Conservation (phyloP, 2,113 vertebrate genomes). For the Tachysurus vachellii region DNA sequence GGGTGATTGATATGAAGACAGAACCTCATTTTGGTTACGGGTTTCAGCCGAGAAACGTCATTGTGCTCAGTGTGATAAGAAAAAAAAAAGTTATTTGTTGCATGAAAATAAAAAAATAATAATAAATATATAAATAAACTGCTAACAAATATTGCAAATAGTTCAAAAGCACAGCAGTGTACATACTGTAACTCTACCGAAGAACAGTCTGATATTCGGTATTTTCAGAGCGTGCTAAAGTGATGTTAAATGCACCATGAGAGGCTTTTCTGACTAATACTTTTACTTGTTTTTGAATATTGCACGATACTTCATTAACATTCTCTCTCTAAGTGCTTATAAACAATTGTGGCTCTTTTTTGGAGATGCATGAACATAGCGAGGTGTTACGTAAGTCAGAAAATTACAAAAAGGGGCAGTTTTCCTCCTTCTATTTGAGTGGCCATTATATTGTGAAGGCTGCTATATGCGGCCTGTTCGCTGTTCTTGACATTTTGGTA, state of each 20-base stretch:
- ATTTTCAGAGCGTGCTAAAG: background rate
- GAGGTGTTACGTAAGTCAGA: slow-evolving; percentile 18
- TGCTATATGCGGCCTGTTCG: background rate
- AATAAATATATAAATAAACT: too few species aligned
- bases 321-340: slow-evolving; percentile 14
- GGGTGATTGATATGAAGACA: background rate
- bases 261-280: slow-evolving; percentile 6
- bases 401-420: background rate
- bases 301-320: slow-evolving; percentile 22
- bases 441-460: slow-evolving; percentile 20
- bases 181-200: background rate
- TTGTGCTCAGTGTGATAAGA: background rate
- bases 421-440: slow-evolving; percentile 18
- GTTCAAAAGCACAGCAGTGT: background rate
- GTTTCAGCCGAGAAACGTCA: background rate
- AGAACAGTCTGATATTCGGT: background rate
- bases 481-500: slow-evolving; percentile 37
- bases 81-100: background rate
- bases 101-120: background rate
- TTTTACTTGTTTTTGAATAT: slow-evolving; percentile 24
- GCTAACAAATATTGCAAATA: background rate
- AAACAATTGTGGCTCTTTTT: slow-evolving; percentile 8
- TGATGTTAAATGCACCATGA: background rate
- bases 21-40: background rate
- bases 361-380: background rate